These are phyloP conservation scores for Melanotaenia nigrans DNA, from an alignment of 2,797 vertebrate species.

Conservation along the genomic window DNA sequence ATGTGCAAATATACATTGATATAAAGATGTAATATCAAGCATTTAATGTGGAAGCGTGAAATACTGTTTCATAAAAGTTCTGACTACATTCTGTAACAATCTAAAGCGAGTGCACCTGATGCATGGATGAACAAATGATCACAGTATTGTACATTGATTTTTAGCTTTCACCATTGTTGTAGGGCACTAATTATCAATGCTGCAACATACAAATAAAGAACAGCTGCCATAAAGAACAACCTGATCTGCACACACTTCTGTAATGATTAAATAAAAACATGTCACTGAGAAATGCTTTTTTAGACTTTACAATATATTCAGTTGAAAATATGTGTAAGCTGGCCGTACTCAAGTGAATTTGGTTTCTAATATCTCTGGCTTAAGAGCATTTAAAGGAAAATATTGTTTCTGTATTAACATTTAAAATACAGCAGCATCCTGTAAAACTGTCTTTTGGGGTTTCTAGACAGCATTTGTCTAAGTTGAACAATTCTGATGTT, in stretches of 20 bases:
- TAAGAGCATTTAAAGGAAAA: not conserved
- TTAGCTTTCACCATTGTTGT: not conserved
- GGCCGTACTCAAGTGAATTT: not conserved
- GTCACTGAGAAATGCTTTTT: not conserved
- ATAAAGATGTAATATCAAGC: not conserved
- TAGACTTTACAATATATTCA: not conserved
- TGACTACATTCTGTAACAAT: not conserved
- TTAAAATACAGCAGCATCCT: not conserved
- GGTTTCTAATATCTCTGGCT: not conserved
- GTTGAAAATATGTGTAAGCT: not conserved
- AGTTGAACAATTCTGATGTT: too few relatives aligned
- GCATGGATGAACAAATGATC: constrained; percentile 2
- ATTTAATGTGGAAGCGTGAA: not conserved
- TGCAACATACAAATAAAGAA: not conserved
- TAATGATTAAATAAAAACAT: not conserved
- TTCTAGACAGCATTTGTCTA: not conserved
- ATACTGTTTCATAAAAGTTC: not conserved
- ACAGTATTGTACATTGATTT: not conserved
- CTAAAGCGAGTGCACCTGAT: not conserved
- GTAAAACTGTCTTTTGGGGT: not conserved
- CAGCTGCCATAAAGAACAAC: not conserved
- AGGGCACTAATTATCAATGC: not conserved
- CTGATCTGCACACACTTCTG: not conserved
- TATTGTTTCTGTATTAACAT: not conserved
- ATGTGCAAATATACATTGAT: not conserved